These are phyloP conservation scores for Pygmarrhopalites habei DNA, from an alignment of 1,140 invertebrate genomes.

Conservation along the genomic window DNA sequence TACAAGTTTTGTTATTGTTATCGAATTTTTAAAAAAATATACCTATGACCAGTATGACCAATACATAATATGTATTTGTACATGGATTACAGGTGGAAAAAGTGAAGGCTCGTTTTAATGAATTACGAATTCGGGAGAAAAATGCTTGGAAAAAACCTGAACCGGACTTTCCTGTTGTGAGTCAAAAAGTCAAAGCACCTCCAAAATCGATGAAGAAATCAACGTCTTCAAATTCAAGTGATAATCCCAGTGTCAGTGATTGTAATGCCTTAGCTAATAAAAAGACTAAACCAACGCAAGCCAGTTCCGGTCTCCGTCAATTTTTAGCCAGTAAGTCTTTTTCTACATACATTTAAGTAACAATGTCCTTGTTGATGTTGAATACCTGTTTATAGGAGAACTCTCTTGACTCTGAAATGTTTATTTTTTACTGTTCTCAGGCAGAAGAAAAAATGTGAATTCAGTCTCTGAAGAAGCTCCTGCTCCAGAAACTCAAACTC, in stretches of 20 bases:
- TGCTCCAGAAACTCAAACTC: no score
- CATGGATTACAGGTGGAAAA: conserved; percentile 23
- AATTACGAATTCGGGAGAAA: conserved; percentile 2
- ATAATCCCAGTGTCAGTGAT: no score
- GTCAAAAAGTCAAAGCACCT: neutral
- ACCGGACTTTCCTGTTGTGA: neutral
- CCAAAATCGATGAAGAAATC: neutral
- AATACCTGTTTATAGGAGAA: no score
- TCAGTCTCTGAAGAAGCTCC: neutral
- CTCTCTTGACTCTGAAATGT: no score
- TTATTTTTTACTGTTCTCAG: no score
- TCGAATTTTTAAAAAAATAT: no score
- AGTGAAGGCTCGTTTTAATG: conserved; percentile 13
- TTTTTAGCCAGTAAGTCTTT: conserved; percentile 22
- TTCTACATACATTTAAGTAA: no score
- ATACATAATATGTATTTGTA: conserved; percentile 7
- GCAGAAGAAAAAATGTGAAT: neutral
- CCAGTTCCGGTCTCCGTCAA: conserved; percentile 13
- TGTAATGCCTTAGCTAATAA: neutral
- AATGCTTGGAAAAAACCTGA: no score
- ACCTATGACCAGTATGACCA: no score
- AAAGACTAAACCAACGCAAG: conserved; percentile 7
- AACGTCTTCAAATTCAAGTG: neutral
- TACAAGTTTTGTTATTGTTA: no score
- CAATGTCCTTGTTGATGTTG: no score